phyloP scores from a whole-genome alignment of 2,797 vertebrate species.

The Synaphobranchus kaupii region DNA sequence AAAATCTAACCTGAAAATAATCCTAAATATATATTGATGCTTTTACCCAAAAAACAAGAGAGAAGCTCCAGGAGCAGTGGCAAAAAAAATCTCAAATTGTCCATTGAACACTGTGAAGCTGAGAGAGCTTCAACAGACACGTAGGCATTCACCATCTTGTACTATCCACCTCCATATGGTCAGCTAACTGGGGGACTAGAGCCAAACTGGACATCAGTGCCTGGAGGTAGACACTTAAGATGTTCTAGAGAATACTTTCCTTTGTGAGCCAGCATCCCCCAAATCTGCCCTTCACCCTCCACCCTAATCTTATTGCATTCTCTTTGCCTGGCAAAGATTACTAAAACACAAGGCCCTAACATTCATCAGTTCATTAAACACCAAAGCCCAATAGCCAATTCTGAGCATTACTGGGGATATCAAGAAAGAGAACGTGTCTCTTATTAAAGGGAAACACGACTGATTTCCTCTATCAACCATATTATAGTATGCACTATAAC shows the following conservation, averaged over 20 bases:
- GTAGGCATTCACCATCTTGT: neutral
- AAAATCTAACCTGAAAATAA: neutral
- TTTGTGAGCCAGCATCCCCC: neutral
- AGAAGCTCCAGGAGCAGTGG: neutral
- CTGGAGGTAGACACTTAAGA: neutral
- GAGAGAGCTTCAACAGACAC: neutral
- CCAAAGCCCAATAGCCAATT: neutral
- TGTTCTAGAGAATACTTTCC: neutral
- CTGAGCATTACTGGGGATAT: neutral
- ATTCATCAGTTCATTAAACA: constrained; percentile 4
- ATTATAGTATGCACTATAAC: neutral
- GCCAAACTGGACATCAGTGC: neutral
- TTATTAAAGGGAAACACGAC: neutral
- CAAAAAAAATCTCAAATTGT: neutral
- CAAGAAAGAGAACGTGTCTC: neutral
- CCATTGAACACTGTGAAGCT: neutral
- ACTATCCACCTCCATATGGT: neutral
- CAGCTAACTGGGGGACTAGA: neutral
- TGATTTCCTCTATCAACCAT: neutral
- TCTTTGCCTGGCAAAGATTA: neutral
- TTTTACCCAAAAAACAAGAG: neutral
- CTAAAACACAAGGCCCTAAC: constrained; percentile 4
- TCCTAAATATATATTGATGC: neutral
- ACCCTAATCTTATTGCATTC: neutral
- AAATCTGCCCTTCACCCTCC: neutral